Evolutionary conservation across 2,888 invertebrate species (phyloP).

Genomic region (Eupeodes luniger): DNA sequence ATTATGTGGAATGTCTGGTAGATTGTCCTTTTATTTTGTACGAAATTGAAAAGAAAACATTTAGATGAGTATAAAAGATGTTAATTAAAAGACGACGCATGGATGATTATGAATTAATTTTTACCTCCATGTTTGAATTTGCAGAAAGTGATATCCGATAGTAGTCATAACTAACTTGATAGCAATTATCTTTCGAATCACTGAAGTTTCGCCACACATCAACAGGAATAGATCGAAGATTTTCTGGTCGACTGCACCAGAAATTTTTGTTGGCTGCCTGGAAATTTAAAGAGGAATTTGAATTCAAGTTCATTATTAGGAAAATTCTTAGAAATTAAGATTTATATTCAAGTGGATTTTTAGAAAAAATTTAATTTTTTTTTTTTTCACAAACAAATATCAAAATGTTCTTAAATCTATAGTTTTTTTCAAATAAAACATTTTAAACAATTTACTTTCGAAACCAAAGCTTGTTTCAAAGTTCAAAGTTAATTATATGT

Average conservation of each 20-base stretch:
- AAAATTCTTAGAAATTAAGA: too few species aligned
- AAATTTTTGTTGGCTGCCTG: constrained; percentile 88
- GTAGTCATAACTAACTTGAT: constrained; percentile 85
- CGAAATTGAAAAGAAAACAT: background rate
- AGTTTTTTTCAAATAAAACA: too few species aligned
- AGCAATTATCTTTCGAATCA: constrained; percentile 87
- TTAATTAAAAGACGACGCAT: background rate
- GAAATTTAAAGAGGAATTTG: constrained; percentile 64
- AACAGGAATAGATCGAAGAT: constrained; percentile 85
- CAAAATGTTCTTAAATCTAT: too few species aligned
- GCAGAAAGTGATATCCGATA: constrained; percentile 77
- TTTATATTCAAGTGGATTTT: too few species aligned
- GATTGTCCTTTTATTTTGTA: constrained; percentile 47
- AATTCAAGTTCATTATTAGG: too few species aligned
- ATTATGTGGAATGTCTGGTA: constrained; percentile 82
- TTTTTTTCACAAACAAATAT: too few species aligned
- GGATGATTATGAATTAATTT: background rate
- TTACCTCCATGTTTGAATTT: constrained; percentile 78
- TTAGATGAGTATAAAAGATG: background rate
- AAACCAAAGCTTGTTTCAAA: too few species aligned
- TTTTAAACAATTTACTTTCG: too few species aligned
- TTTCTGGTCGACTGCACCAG: constrained; percentile 89
- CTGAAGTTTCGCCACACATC: constrained; percentile 88
- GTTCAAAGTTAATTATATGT: too few species aligned
- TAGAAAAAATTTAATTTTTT: too few species aligned